These are phyloP conservation scores for Ibycter americanus DNA, from an alignment of 2,797 vertebrate genomes.

Conservation along the genomic window DNA sequence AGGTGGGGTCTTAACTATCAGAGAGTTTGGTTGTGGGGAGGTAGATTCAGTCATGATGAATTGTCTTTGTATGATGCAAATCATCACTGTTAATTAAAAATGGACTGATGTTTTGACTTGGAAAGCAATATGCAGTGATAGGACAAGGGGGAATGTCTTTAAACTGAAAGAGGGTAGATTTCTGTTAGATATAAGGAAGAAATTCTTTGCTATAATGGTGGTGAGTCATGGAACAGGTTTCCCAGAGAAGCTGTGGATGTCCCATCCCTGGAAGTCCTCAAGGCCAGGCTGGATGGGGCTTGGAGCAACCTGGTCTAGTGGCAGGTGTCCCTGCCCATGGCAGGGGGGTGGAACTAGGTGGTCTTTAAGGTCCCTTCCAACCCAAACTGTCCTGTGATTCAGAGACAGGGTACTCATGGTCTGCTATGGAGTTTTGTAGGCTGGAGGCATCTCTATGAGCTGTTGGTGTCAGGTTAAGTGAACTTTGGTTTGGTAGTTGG, in stretches of 20 bases:
- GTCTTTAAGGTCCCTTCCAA: background rate
- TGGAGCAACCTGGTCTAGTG: fast-evolving
- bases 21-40: background rate
- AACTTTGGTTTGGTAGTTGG: background rate
- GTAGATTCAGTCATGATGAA: background rate
- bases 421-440: background rate
- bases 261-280: background rate
- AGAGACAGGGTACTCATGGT: background rate
- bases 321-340: background rate
- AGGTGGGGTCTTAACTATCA: background rate
- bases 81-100: background rate
- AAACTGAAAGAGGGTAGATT: background rate
- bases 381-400: background rate
- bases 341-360: fast-evolving
- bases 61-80: background rate
- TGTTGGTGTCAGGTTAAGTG: background rate
- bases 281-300: fast-evolving
- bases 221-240: background rate
- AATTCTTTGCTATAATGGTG: background rate
- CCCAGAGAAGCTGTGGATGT: background rate
- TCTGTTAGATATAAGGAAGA: background rate
- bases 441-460: background rate
- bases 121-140: background rate
- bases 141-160: background rate
- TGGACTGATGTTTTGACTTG: background rate